Evolutionary conservation across 1,140 invertebrate genomes (phyloP).

Genomic region (Leptinotarsa defecta): DNA sequence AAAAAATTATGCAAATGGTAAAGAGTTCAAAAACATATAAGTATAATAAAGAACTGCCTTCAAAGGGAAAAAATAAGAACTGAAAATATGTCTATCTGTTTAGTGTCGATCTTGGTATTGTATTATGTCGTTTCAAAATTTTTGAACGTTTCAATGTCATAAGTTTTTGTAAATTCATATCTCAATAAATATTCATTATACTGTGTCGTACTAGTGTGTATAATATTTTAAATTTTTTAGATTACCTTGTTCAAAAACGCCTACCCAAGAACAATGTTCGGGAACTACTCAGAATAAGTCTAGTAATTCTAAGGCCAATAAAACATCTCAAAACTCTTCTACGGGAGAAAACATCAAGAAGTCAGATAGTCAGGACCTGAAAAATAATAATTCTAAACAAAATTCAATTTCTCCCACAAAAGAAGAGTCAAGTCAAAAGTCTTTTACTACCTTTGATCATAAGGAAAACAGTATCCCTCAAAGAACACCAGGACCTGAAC

Average conservation of each 20-base stretch:
- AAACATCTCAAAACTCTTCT: constrained; percentile 22
- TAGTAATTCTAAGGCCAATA: constrained; percentile 11
- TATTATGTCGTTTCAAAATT: no score
- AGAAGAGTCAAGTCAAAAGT: neutral
- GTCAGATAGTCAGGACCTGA: constrained; percentile 20
- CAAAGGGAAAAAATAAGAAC: no score
- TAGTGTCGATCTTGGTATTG: no score
- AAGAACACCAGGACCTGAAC: neutral
- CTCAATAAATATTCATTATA: no score
- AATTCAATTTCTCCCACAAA: neutral
- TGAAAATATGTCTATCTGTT: no score
- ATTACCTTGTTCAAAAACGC: neutral
- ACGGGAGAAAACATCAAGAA: constrained; percentile 22
- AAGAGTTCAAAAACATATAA: no score
- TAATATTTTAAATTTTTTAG: no score
- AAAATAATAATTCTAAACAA: constrained; percentile 31
- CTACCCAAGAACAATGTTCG: neutral
- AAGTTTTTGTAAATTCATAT: no score
- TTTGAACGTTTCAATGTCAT: no score
- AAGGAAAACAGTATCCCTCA: neutral
- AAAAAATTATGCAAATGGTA: no score
- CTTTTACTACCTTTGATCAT: neutral
- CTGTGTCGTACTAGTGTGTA: no score
- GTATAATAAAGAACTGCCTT: no score
- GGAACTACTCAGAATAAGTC: neutral